phyloP scores from a whole-genome alignment of 2,888 invertebrate species.

The Yponomeuta malinellus region DNA sequence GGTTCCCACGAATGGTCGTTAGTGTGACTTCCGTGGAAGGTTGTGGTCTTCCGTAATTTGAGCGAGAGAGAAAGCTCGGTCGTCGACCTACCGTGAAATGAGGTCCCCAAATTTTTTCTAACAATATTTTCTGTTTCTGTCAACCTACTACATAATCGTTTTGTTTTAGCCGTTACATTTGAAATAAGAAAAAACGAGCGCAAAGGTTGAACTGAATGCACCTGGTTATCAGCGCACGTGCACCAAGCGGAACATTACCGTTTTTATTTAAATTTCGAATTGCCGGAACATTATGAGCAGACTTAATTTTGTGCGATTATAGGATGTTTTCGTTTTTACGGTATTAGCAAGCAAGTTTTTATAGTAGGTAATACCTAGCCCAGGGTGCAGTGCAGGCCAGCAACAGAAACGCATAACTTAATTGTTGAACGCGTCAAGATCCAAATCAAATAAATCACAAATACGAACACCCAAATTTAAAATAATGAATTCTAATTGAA shows the following conservation, averaged over 20 bases:
- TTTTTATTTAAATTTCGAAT: constrained; percentile 63
- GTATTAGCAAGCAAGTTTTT: too few relatives aligned
- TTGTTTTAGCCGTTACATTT: constrained; percentile 24
- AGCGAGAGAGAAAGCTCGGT: constrained; percentile 15
- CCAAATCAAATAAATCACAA: constrained; percentile 66
- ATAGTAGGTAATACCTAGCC: too few relatives aligned
- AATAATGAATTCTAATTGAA: constrained; percentile 63
- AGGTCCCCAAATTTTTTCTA: constrained; percentile 8
- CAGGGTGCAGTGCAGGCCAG: neutral
- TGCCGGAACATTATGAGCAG: constrained; percentile 30
- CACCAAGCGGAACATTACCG: constrained; percentile 67
- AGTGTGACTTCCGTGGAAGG: constrained; percentile 45
- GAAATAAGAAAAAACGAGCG: constrained; percentile 16
- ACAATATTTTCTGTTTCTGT: neutral
- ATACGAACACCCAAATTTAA: constrained; percentile 47
- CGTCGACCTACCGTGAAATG: constrained; percentile 18
- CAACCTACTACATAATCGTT: neutral
- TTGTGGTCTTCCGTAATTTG: constrained; percentile 13
- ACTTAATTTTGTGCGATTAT: constrained; percentile 9
- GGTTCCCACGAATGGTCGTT: constrained; percentile 53
- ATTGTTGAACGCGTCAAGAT: constrained; percentile 72
- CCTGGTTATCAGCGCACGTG: constrained; percentile 45
- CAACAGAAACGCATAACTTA: constrained; percentile 25
- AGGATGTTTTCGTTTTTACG: neutral
- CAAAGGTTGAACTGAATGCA: constrained; percentile 31